These are phyloP conservation scores for Vidua chalybeata DNA, from an alignment of 2,113 vertebrate genomes.

Conservation along the genomic window DNA sequence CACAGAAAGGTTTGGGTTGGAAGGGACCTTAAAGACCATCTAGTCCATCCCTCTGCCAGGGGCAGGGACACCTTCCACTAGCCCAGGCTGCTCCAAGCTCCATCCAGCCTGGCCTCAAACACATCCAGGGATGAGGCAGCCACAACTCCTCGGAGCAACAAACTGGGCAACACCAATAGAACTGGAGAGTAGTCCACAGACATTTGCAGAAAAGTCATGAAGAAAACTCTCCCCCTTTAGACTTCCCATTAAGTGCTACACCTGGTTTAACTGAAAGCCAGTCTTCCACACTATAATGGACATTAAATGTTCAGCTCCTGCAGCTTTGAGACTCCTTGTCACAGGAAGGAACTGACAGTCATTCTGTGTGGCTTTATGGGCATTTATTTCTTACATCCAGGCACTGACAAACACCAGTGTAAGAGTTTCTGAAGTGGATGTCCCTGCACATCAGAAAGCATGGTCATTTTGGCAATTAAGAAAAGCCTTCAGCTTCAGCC, in stretches of 20 bases:
- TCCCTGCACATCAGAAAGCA: background rate
- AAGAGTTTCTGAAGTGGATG: background rate
- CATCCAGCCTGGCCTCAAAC: background rate
- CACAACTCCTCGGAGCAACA: background rate
- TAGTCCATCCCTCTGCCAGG: background rate
- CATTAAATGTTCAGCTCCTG: background rate
- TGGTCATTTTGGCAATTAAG: background rate
- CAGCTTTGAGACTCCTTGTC: background rate
- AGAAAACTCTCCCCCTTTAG: background rate
- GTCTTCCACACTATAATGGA: background rate
- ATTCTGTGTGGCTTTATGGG: fast-evolving
- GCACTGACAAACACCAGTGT: background rate
- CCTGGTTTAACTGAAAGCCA: background rate
- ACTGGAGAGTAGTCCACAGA: background rate
- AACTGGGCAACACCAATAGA: fast-evolving
- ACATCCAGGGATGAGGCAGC: background rate
- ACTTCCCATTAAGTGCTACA: background rate
- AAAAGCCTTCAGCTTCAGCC: background rate
- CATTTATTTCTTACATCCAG: background rate
- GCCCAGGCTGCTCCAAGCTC: background rate
- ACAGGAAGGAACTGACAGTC: background rate
- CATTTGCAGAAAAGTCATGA: background rate
- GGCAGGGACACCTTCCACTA: background rate
- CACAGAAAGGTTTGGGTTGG: background rate
- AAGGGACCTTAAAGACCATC: background rate